Percentiles rank a stretch among this genome's conserved stretches.
phyloP scores from a whole-genome alignment of 2,797 vertebrate genomes.

The Rhynchotus rufescens region DNA sequence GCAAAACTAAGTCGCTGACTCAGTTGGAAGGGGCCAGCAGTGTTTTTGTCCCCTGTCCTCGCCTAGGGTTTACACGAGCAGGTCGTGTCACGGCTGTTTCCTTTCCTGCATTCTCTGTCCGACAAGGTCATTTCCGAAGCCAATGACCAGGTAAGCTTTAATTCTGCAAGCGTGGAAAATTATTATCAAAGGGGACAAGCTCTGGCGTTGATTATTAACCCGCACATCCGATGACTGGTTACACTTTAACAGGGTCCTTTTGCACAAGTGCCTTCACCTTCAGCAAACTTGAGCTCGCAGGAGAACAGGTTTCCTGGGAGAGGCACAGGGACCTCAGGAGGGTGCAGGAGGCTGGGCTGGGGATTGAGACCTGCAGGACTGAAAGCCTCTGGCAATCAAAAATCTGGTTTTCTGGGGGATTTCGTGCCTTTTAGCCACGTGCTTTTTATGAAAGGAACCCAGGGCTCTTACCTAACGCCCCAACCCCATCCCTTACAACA shows the following conservation, averaged over 20 bases:
- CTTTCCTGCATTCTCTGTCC: slow-evolving; percentile 58
- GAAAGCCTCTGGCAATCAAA: not conserved
- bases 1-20: not conserved
- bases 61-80: slow-evolving; percentile 24
- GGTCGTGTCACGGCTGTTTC: slow-evolving; percentile 57
- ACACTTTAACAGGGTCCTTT: slow-evolving; percentile 67
- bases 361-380: not conserved
- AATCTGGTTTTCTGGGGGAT: not conserved
- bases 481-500: not conserved
- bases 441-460: not conserved
- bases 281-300: not conserved
- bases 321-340: not conserved
- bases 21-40: not conserved
- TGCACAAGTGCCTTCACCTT: slow-evolving; percentile 25
- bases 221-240: slow-evolving; percentile 70
- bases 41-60: slow-evolving; percentile 11
- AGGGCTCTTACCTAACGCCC: not conserved
- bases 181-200: slow-evolving; percentile 68
- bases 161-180: slow-evolving; percentile 68
- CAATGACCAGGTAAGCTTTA: slow-evolving; percentile 60
- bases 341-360: no score
- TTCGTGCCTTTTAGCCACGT: not conserved
- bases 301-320: not conserved
- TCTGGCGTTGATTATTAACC: slow-evolving; percentile 70
- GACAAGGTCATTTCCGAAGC: slow-evolving; percentile 68